phyloP scores from a whole-genome alignment of 1,140 invertebrate genomes.

The Gonatopus flavifemur region DNA sequence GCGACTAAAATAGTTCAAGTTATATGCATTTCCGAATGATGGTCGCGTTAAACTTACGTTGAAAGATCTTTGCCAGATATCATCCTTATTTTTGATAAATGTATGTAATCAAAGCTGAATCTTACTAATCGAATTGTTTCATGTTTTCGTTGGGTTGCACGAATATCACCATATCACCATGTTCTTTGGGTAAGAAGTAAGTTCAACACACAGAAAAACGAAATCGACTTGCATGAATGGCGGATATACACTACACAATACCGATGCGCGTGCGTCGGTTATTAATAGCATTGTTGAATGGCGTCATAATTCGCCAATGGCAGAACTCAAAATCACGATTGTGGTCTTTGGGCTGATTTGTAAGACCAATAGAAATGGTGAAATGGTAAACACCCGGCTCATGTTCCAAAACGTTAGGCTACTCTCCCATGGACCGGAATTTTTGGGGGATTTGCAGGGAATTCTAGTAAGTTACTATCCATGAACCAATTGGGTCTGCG shows the following conservation, averaged over 20 bases:
- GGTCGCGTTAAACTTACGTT: constrained; percentile 42
- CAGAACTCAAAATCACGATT: neutral
- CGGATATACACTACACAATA: constrained; percentile 41
- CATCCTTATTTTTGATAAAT: constrained; percentile 35
- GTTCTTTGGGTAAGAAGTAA: constrained; percentile 39
- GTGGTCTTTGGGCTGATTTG: neutral
- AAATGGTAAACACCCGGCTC: no score
- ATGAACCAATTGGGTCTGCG: no score
- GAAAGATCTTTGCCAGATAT: constrained; percentile 35
- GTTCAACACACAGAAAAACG: constrained; percentile 47
- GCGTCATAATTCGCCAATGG: constrained; percentile 45
- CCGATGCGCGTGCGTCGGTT: constrained; percentile 42
- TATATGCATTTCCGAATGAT: no score
- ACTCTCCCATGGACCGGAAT: no score
- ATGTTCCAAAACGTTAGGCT: no score
- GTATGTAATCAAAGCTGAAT: constrained; percentile 20
- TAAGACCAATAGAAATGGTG: constrained; percentile 13
- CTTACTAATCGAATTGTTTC: constrained; percentile 41
- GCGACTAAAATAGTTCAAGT: constrained; percentile 37
- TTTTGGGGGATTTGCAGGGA: no score
- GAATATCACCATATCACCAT: constrained; percentile 48
- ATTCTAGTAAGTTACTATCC: no score
- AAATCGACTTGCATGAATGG: constrained; percentile 56
- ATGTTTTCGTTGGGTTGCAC: constrained; percentile 35
- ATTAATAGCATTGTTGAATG: constrained; percentile 43